Conservation (phyloP, 92 coral and sea anemone genomes). For the Umimayanthus kanabou region DNA sequence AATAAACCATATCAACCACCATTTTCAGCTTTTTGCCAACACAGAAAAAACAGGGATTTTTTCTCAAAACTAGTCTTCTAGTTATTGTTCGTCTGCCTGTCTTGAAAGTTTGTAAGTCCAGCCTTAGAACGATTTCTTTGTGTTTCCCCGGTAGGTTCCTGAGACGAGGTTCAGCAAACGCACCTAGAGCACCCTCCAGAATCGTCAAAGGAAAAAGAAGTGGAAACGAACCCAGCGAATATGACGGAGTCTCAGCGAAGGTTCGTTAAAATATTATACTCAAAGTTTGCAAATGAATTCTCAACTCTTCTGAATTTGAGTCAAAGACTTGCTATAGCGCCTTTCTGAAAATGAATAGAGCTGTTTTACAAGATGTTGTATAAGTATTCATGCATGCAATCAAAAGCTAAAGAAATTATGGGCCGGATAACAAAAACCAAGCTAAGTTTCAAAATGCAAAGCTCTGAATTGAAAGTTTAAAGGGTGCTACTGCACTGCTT, state of each 20-base stretch:
- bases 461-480: no score
- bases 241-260: not conserved
- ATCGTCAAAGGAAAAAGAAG: not conserved
- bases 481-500: no score
- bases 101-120: not conserved
- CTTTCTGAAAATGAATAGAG: no score
- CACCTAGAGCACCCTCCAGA: not conserved
- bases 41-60: no score
- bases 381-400: no score
- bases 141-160: not conserved
- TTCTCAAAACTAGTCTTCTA: no score
- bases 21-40: no score
- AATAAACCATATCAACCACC: no score
- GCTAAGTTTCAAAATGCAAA: not conserved
- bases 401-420: not conserved
- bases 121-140: not conserved
- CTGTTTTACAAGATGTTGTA: not conserved
- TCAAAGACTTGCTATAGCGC: no score
- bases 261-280: not conserved
- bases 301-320: no score
- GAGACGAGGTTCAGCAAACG: not conserved
- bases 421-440: slow-evolving; percentile 10
- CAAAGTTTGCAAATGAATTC: no score
- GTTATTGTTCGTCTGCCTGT: not conserved
- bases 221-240: slow-evolving; percentile 1